These are phyloP conservation scores for Leptopilina syphax DNA, from an alignment of 2,888 invertebrate genomes.

Conservation along the genomic window DNA sequence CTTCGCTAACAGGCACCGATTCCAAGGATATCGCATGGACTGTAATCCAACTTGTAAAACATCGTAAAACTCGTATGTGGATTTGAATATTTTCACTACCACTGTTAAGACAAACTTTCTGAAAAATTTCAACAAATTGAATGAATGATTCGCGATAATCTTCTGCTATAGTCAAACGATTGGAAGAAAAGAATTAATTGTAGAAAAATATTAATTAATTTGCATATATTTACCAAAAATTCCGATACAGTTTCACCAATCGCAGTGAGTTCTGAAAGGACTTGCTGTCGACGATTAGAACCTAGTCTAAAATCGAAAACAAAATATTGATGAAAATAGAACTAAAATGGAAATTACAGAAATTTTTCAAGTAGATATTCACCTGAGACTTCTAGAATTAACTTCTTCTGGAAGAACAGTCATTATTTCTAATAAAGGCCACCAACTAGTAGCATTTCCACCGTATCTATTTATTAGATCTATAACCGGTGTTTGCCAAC, in stretches of 20 bases:
- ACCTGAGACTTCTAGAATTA: constrained; percentile 85
- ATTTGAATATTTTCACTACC: constrained; percentile 83
- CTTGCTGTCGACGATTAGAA: constrained; percentile 91
- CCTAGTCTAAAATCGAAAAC: constrained; percentile 80
- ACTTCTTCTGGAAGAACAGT: constrained; percentile 98
- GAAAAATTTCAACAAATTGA: constrained; percentile 56
- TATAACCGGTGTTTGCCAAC: constrained; percentile 93
- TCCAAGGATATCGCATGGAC: constrained; percentile 88
- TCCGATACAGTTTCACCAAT: constrained; percentile 88
- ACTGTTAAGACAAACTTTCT: constrained; percentile 85
- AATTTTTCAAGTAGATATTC: constrained; percentile 26
- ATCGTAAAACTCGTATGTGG: constrained; percentile 86
- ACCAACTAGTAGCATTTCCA: constrained; percentile 81
- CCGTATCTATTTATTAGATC: constrained; percentile 90
- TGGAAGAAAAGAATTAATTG: no score
- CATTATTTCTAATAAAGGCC: constrained; percentile 93
- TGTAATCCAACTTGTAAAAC: constrained; percentile 94
- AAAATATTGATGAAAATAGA: not conserved
- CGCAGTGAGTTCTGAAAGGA: constrained; percentile 87
- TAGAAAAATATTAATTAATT: no score
- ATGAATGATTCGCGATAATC: no score
- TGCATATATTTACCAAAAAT: constrained; percentile 81
- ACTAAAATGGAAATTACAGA: not conserved
- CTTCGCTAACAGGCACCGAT: constrained; percentile 85
- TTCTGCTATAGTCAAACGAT: no score